phyloP scores from a whole-genome alignment of 2,113 vertebrate genomes.

The Mirounga angustirostris region DNA sequence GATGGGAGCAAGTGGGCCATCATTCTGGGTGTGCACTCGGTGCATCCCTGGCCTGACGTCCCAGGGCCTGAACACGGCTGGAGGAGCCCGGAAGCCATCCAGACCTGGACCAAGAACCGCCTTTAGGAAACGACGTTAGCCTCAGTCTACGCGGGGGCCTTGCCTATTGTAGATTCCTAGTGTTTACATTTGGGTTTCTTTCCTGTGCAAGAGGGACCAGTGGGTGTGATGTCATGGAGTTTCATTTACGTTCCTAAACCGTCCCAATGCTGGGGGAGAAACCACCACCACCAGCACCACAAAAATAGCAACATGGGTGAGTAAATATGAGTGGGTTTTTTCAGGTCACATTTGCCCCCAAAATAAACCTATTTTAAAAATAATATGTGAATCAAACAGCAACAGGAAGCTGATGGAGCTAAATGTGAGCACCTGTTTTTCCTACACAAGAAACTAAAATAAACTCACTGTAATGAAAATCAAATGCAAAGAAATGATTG shows the following conservation, averaged over 20 bases:
- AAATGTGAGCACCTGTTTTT: conserved; percentile 68
- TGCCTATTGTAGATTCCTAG: background rate
- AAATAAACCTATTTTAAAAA: conserved; percentile 76
- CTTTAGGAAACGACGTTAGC: rapidly evolving
- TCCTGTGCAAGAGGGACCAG: rapidly evolving
- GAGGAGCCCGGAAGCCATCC: rapidly evolving
- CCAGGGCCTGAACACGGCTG: rapidly evolving
- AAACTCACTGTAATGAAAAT: conserved; percentile 74
- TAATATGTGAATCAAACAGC: conserved; percentile 68
- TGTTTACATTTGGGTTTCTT: background rate
- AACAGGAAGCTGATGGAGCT: conserved; percentile 64
- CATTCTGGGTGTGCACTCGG: rapidly evolving
- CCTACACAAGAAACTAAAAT: conserved; percentile 72
- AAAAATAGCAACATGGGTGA: background rate
- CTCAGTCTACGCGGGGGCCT: rapidly evolving
- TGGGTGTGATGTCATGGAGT: rapidly evolving
- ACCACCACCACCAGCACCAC: background rate
- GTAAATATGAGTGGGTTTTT: conserved; percentile 41
- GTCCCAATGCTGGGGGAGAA: rapidly evolving
- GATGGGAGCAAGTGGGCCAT: rapidly evolving
- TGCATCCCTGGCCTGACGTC: rapidly evolving
- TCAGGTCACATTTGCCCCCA: conserved; percentile 27
- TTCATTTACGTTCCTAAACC: background rate
- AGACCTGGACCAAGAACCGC: rapidly evolving
- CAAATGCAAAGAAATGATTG: conserved; percentile 55